A percentile compares a stretch with the other conserved stretches of the same genome.
These are phyloP conservation scores for Hippocampus abdominalis DNA, from an alignment of 2,113 vertebrate species.

Conservation along the genomic window DNA sequence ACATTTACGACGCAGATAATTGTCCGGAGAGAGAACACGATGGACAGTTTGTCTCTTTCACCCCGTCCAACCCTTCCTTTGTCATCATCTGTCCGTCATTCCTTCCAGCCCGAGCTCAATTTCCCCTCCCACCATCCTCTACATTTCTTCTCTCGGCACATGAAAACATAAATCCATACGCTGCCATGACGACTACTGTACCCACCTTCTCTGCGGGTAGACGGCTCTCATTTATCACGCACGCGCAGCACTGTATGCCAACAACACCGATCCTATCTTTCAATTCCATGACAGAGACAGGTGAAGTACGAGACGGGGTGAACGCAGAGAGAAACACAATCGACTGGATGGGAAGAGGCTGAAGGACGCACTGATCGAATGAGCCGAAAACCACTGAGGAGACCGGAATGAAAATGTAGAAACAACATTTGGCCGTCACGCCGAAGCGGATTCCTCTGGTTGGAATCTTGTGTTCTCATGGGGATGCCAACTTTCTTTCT, in stretches of 20 bases:
- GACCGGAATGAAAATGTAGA: background rate
- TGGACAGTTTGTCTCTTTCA: constrained; percentile 25
- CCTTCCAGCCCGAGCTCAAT: constrained; percentile 23
- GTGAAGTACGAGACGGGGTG: constrained; percentile 51
- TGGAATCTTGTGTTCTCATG: no score
- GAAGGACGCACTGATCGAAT: background rate
- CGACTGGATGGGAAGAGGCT: constrained; percentile 19
- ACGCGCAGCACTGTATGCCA: constrained; percentile 36
- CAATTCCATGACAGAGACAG: constrained; percentile 62
- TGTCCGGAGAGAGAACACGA: constrained; percentile 32
- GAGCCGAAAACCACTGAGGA: background rate
- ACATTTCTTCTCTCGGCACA: constrained; percentile 22
- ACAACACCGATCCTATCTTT: constrained; percentile 57
- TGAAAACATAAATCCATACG: constrained; percentile 61
- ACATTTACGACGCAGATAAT: constrained; percentile 35
- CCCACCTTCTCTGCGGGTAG: constrained; percentile 39
- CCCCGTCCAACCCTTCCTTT: constrained; percentile 30
- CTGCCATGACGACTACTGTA: constrained; percentile 45
- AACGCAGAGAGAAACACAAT: constrained; percentile 38
- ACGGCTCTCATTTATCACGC: constrained; percentile 66
- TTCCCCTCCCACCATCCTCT: constrained; percentile 22
- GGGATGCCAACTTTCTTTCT: background rate
- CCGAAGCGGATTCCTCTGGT: no score
- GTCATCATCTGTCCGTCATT: constrained; percentile 37
- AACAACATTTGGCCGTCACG: background rate